Evolutionary conservation across 2,797 vertebrate genomes (phyloP).

Genomic region (Orestias chungarensis): DNA sequence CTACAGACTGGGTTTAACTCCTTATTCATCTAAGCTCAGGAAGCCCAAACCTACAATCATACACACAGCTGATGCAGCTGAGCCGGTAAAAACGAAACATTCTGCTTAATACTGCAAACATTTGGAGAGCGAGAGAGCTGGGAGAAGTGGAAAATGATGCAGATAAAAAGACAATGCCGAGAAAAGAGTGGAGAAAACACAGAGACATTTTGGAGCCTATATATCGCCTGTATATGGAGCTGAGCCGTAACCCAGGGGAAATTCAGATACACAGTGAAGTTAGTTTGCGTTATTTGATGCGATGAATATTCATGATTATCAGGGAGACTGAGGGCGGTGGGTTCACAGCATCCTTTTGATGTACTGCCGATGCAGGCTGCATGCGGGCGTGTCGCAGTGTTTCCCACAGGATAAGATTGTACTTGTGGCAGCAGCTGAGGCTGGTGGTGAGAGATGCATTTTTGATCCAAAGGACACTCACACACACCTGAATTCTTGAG

Average conservation of each 20-base stretch:
- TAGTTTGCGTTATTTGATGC: conserved; percentile 43
- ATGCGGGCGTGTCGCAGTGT: conserved; percentile 5
- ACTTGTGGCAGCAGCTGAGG: conserved; percentile 5
- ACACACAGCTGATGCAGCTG: conserved; percentile 14
- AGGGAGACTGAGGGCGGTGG: conserved; percentile 3
- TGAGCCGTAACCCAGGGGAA: conserved; percentile 41
- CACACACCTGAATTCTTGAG: background rate
- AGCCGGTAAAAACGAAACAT: conserved; percentile 21
- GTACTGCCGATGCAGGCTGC: conserved; percentile 39
- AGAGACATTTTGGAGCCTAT: conserved; percentile 12
- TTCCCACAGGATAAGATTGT: conserved; percentile 3
- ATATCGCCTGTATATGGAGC: conserved; percentile 22
- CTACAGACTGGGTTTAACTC: conserved; percentile 26
- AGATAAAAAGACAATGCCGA: background rate
- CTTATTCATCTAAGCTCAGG: conserved; percentile 37
- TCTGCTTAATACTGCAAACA: background rate
- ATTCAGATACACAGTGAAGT: conserved; percentile 42
- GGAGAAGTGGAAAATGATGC: background rate
- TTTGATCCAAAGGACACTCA: background rate
- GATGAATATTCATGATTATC: conserved; percentile 66
- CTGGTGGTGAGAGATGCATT: background rate
- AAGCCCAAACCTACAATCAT: conserved; percentile 6
- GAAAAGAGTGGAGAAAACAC: background rate
- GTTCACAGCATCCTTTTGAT: conserved; percentile 19
- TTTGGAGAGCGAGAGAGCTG: background rate